Conservation (phyloP, 2,113 vertebrate genomes). For the Regulus satrapa region DNA sequence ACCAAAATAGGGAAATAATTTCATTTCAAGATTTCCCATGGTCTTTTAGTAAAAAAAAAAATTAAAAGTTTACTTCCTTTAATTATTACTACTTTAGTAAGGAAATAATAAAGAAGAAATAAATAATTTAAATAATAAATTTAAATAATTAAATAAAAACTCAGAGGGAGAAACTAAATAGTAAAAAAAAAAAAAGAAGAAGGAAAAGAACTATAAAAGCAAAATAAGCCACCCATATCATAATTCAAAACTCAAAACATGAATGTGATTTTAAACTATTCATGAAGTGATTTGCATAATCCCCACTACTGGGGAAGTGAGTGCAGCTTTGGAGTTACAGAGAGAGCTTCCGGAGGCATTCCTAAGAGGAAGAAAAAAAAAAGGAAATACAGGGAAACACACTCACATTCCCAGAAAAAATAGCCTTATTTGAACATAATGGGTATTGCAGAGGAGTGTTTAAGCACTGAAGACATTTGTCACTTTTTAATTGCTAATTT, state of each 20-base stretch:
- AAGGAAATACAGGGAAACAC: neutral
- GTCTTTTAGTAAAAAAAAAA: neutral
- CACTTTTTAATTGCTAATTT: conserved; percentile 50
- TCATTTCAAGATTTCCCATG: neutral
- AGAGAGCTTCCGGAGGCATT: neutral
- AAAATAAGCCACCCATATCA: neutral
- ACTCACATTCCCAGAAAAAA: neutral
- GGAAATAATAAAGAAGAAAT: neutral
- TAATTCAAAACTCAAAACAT: neutral
- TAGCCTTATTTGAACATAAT: neutral
- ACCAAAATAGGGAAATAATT: neutral
- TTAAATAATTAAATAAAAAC: neutral
- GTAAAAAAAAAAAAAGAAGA: neutral
- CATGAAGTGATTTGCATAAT: conserved; percentile 17
- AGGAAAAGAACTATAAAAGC: neutral
- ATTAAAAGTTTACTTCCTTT: neutral
- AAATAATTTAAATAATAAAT: neutral
- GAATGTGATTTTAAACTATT: conserved; percentile 6
- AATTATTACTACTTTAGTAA: neutral
- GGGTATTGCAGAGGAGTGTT: neutral
- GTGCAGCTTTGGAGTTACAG: neutral
- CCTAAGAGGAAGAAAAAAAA: neutral
- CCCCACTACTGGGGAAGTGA: neutral
- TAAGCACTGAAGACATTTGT: conserved; percentile 17
- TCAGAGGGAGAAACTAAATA: neutral